These are phyloP conservation scores for Pyrrhosoma nymphula DNA, from an alignment of 2,888 invertebrate genomes.

Conservation along the genomic window DNA sequence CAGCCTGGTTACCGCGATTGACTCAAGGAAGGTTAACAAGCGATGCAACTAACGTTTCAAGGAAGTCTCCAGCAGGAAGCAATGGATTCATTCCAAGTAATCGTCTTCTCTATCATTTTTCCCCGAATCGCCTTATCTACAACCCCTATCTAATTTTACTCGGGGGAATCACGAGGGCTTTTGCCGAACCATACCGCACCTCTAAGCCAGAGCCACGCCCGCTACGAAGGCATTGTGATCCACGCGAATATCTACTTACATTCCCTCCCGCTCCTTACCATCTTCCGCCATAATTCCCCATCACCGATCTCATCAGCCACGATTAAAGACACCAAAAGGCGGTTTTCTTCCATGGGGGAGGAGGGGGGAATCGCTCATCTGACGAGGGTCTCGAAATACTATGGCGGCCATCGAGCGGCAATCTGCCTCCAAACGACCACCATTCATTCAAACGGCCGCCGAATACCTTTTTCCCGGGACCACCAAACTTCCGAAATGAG, in stretches of 20 bases:
- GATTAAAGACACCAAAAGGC: constrained; percentile 2
- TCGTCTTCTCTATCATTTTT: not conserved
- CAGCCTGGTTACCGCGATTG: no score
- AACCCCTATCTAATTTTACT: not conserved
- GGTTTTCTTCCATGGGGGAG: not conserved
- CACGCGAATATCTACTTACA: not conserved
- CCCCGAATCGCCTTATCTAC: not conserved
- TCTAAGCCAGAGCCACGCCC: not conserved
- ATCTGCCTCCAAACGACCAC: constrained; percentile 19
- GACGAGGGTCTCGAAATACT: not conserved
- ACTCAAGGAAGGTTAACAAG: no score
- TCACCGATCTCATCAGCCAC: not conserved
- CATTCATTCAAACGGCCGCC: constrained; percentile 11
- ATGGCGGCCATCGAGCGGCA: not conserved
- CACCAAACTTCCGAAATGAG: constrained; percentile 20
- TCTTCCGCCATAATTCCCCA: not conserved
- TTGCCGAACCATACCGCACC: not conserved
- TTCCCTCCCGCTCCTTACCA: not conserved
- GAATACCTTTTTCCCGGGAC: not conserved
- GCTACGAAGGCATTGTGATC: not conserved
- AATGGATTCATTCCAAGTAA: not conserved
- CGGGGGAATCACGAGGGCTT: not conserved
- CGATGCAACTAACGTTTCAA: no score
- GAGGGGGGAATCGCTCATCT: not conserved
- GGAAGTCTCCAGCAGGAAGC: not conserved